These are phyloP conservation scores for Brenthis ino DNA, from an alignment of 2,888 invertebrate species.

Conservation along the genomic window DNA sequence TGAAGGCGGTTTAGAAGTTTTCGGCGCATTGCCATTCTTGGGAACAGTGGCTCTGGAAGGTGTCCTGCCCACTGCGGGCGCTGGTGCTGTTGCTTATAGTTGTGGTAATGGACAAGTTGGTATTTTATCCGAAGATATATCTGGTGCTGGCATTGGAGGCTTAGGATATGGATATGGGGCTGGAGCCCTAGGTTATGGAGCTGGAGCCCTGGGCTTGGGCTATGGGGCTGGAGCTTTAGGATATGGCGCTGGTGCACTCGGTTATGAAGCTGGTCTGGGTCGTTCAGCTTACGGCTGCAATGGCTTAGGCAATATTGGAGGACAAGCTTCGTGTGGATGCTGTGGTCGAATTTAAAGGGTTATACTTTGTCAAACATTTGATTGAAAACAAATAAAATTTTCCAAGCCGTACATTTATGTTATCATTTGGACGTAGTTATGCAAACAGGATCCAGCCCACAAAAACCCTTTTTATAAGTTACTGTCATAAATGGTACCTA, in stretches of 20 bases:
- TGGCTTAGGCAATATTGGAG: background rate
- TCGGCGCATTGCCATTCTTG: too few species aligned
- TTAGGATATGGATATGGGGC: conserved; percentile 6
- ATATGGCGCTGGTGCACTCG: conserved; percentile 2
- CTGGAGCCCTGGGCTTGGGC: conserved; percentile 6
- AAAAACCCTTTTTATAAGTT: too few species aligned
- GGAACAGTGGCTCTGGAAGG: too few species aligned
- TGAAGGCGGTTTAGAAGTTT: conserved; percentile 39
- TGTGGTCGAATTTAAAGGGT: background rate
- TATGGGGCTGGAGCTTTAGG: conserved; percentile 7
- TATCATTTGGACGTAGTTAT: too few species aligned
- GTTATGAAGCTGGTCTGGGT: background rate
- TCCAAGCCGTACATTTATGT: too few species aligned
- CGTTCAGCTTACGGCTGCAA: background rate
- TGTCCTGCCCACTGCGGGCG: background rate
- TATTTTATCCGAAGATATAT: background rate
- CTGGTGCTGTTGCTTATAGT: conserved; percentile 10
- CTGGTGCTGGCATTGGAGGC: background rate
- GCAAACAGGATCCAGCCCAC: too few species aligned
- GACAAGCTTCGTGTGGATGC: background rate
- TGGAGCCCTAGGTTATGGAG: conserved; percentile 1
- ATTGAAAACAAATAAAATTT: background rate
- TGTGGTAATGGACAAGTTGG: background rate
- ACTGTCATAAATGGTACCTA: too few species aligned
- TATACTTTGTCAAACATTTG: background rate